Evolutionary conservation across 2,797 vertebrate genomes (phyloP).

Genomic region (Triplophysa yarkandensis): DNA sequence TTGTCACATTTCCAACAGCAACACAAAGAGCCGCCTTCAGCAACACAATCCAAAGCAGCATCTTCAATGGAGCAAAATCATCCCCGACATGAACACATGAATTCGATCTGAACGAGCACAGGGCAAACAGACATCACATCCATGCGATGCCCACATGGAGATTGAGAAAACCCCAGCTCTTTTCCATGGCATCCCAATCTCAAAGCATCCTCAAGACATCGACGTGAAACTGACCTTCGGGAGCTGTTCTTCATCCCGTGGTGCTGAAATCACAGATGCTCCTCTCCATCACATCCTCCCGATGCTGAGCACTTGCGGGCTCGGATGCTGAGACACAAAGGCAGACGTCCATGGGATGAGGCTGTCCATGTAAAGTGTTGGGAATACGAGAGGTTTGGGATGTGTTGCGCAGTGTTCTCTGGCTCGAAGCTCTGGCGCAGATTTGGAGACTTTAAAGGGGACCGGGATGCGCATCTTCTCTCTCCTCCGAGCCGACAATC

Average conservation of each 20-base stretch:
- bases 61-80: constrained; percentile 92
- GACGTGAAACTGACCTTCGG: constrained; percentile 75
- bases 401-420: too few relatives aligned
- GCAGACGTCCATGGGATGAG: constrained; percentile 88
- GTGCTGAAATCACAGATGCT: constrained; percentile 90
- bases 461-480: constrained; percentile 49
- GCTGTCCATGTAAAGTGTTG: constrained; percentile 78
- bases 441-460: constrained; percentile 57
- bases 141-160: constrained; percentile 78
- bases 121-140: constrained; percentile 80
- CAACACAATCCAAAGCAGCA: constrained; percentile 99
- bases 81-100: constrained; percentile 89
- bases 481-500: constrained; percentile 41
- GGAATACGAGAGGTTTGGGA: constrained; percentile 68
- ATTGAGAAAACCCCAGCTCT: constrained; percentile 69
- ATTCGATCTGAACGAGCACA: constrained; percentile 71
- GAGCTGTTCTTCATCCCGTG: constrained; percentile 79
- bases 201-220: constrained; percentile 63
- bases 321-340: constrained; percentile 91
- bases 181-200: constrained; percentile 52
- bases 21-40: constrained; percentile 99
- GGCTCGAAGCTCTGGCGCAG: too few relatives aligned
- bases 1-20: constrained; percentile 96
- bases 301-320: constrained; percentile 80
- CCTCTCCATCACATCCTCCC: too few relatives aligned